Evolutionary conservation across 53 echinoderm and acorn worm species (phyloP), one percentile per base, ranked within the genome.

Genomic region (Echinarachnius parma): DNA sequence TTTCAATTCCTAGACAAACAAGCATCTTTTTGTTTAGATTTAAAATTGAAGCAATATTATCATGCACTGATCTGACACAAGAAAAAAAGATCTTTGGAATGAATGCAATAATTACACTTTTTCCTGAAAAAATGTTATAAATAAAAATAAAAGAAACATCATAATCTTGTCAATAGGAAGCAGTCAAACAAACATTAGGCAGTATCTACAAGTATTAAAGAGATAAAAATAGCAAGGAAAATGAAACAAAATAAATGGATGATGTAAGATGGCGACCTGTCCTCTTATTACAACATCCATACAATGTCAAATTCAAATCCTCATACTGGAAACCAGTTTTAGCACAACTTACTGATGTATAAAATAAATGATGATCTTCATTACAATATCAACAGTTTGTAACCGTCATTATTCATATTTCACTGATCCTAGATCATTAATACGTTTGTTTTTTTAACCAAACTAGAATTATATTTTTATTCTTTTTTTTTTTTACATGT

Each of bases 31-130:
- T n/a, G n/a, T n/a, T n/a, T n/a, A n/a, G n/a, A n/a, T n/a, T n/a
- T n/a, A n/a, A n/a, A n/a, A n/a, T n/a, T n/a, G n/a, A n/a, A n/a
- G n/a, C n/a, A n/a, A n/a, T n/a, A n/a, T n/a, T n/a, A n/a, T n/a
- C n/a, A n/a, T n/a, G n/a, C n/a, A n/a, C n/a, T n/a, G n/a, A n/a
- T n/a, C n/a, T n/a, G n/a, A n/a, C n/a, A n/a, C n/a, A n/a, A n/a
- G n/a, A n/a, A 64, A 31, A 65, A 65, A 28, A 65, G 28, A 46
- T 68, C 68, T 68, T 68, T 68, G 68, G 68, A 68, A 68, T 68
- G 68, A 68, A 68, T 28, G 11, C 26, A 50, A 68, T 68, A 68
- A 68, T 68, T 52, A 68, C 49, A 68, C 68, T 50, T 46, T n/a
- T n/a, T n/a, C n/a, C n/a, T 46, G 47, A 65, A 27, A 24, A 28